Conservation (phyloP, 2,888 invertebrate species). For the Oscheius onirici region DNA sequence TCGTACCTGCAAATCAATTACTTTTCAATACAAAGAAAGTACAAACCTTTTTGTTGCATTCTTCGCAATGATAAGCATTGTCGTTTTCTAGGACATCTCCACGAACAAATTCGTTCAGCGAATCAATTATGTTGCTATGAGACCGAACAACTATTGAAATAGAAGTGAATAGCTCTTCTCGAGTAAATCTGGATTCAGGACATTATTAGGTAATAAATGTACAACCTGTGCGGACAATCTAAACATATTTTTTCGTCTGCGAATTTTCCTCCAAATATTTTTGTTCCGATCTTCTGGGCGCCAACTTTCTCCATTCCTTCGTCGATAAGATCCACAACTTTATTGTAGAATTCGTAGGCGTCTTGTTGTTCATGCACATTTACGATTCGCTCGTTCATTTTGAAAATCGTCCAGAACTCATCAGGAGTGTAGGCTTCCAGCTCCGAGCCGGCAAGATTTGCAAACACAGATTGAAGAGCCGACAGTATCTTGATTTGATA, state of each 20-base stretch:
- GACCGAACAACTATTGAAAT: conserved; percentile 96
- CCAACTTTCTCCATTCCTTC: conserved; percentile 35
- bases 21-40: not conserved
- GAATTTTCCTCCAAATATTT: conserved; percentile 93
- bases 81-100: conserved; percentile 96
- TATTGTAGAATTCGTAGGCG: conserved; percentile 98
- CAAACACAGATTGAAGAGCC: conserved; percentile 96
- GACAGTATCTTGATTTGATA: conserved; percentile 78
- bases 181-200: conserved; percentile 89
- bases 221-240: conserved; percentile 89
- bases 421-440: conserved; percentile 96
- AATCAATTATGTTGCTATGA: conserved; percentile 93
- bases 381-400: conserved; percentile 83
- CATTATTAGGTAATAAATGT: no score
- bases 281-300: conserved; percentile 74
- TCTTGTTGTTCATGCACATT: conserved; percentile 97
- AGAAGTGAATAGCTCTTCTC: conserved; percentile 96
- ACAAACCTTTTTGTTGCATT: conserved; percentile 93
- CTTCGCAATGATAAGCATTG: conserved; percentile 98
- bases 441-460: conserved; percentile 92
- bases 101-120: conserved; percentile 82
- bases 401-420: conserved; percentile 96
- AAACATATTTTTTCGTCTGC: conserved; percentile 98
- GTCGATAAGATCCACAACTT: conserved; percentile 71
- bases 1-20: conserved; percentile 80